Percentiles rank a stretch among this genome's conserved stretches.
These are phyloP conservation scores for Drosophila truncata DNA, from an alignment of 1,140 invertebrate genomes.

Conservation along the genomic window DNA sequence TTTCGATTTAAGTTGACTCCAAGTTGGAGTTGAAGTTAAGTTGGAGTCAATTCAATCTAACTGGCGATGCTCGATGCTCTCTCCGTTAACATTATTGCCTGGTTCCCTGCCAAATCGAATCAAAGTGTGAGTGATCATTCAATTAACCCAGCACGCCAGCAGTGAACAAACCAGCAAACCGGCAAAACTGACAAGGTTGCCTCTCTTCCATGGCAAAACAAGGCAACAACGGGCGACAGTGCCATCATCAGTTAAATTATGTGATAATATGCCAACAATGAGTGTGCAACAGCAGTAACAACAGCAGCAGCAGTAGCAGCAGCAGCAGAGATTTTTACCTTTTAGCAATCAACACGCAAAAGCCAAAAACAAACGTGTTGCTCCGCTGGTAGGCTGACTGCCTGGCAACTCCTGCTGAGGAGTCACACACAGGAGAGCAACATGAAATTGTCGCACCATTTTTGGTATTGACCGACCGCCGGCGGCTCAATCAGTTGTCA, in stretches of 20 bases:
- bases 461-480: conserved; percentile 77
- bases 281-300: conserved; percentile 71
- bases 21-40: neutral
- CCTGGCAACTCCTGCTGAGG: conserved; percentile 13
- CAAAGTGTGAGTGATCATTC: conserved; percentile 83
- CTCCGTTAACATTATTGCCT: conserved; percentile 46
- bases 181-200: conserved; percentile 8
- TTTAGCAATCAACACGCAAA: conserved; percentile 79
- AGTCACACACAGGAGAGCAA: conserved; percentile 32
- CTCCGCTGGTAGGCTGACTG: neutral
- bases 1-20: conserved; percentile 5
- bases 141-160: conserved; percentile 71
- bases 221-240: conserved; percentile 45
- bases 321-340: conserved; percentile 35
- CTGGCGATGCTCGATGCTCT: conserved; percentile 21
- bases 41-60: conserved; percentile 44
- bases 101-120: conserved; percentile 74
- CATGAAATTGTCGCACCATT: conserved; percentile 79
- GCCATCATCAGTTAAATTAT: conserved; percentile 83
- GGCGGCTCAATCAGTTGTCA: conserved; percentile 82
- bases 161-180: conserved; percentile 4
- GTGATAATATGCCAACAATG: conserved; percentile 83
- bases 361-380: conserved; percentile 78
- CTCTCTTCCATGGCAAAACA: conserved; percentile 11
- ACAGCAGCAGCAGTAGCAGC: conserved; percentile 1